phyloP scores from a whole-genome alignment of 1,140 invertebrate species.

The Periplaneta americana region DNA sequence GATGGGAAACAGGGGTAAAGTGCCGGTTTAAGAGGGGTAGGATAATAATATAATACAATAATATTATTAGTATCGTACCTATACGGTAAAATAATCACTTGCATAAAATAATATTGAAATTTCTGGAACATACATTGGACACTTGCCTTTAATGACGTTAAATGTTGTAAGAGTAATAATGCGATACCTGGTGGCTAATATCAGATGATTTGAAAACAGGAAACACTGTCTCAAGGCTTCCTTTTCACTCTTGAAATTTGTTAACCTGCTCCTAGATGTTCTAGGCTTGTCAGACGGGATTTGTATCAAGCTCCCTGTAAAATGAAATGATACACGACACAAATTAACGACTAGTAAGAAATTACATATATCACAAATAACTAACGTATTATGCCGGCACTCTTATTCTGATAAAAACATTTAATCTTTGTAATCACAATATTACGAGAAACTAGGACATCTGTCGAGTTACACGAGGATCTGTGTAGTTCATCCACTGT shows the following conservation, averaged over 20 bases:
- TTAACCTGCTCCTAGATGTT: conserved; percentile 46
- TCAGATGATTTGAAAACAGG: conserved; percentile 83
- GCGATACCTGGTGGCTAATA: conserved; percentile 66
- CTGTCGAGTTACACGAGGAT: not conserved
- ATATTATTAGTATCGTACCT: too few species aligned
- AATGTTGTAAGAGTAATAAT: too few species aligned
- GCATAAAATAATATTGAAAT: too few species aligned
- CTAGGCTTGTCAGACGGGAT: conserved; percentile 55
- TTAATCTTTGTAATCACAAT: not conserved
- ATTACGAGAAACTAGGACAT: not conserved
- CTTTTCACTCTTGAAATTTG: conserved; percentile 63
- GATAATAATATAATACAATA: too few species aligned
- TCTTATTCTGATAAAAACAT: not conserved
- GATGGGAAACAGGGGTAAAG: too few species aligned
- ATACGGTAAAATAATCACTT: too few species aligned
- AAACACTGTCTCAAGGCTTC: conserved; percentile 75
- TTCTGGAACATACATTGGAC: too few species aligned
- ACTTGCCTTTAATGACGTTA: too few species aligned
- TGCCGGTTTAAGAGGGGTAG: too few species aligned
- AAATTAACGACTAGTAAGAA: not conserved
- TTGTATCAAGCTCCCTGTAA: conserved; percentile 62
- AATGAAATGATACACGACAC: not conserved
- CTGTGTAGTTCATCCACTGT: not conserved
- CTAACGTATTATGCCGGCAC: not conserved
- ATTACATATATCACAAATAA: not conserved